phyloP scores from a whole-genome alignment of 1,140 invertebrate species.

The Drosophila tani region DNA sequence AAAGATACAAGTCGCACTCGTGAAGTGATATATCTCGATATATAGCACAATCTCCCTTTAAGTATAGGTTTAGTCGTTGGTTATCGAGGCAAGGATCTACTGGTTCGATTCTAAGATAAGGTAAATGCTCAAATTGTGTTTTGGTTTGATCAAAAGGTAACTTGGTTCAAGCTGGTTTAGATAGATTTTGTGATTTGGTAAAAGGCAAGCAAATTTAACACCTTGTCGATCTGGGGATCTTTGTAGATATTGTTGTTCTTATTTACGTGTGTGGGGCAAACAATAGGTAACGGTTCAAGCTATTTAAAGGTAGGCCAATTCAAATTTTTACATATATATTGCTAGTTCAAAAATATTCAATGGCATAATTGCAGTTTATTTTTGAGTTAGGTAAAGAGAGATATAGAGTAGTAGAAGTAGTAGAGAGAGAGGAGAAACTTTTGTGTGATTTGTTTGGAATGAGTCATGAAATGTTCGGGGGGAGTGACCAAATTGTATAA shows the following conservation, averaged over 20 bases:
- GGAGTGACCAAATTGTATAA: constrained; percentile 61
- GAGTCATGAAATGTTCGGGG: constrained; percentile 43
- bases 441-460: constrained; percentile 51
- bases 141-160: constrained; percentile 55
- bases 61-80: background rate
- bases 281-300: constrained; percentile 51
- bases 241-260: constrained; percentile 33
- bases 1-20: constrained; percentile 84
- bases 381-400: constrained; percentile 30
- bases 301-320: constrained; percentile 36
- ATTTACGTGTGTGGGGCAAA: constrained; percentile 46
- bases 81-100: constrained; percentile 32
- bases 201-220: constrained; percentile 65
- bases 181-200: constrained; percentile 48
- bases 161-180: constrained; percentile 36
- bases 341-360: constrained; percentile 34
- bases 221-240: constrained; percentile 43
- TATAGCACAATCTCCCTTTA: constrained; percentile 1
- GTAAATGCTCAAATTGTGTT: constrained; percentile 56
- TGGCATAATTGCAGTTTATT: constrained; percentile 43
- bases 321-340: constrained; percentile 42
- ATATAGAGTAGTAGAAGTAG: constrained; percentile 12
- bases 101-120: constrained; percentile 23
- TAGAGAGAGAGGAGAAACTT: constrained; percentile 27
- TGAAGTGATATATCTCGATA: background rate